Conservation (phyloP, 2,113 vertebrate species). For the Ophthalmolycus amberensis region DNA sequence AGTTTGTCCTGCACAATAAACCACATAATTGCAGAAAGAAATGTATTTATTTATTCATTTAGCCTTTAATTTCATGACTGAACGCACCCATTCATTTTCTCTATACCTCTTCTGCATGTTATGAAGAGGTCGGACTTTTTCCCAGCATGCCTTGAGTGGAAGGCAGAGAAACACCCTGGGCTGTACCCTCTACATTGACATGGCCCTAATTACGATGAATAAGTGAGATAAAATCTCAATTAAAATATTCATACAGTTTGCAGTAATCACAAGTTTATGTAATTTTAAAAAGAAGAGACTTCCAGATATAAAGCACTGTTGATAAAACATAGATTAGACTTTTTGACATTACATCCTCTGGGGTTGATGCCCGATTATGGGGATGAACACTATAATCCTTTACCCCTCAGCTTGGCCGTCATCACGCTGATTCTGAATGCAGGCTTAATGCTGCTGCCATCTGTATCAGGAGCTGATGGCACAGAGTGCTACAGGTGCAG, state of each 20-base stretch:
- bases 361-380: slow-evolving; percentile 60
- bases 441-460: slow-evolving; percentile 41
- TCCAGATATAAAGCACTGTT: slow-evolving; percentile 37
- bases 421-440: slow-evolving; percentile 24
- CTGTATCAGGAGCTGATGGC: slow-evolving; percentile 15
- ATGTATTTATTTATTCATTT: not conserved
- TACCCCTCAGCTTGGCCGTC: slow-evolving; percentile 30
- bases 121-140: not conserved
- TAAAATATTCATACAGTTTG: not conserved
- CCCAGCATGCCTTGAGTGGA: not conserved
- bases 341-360: slow-evolving; percentile 29
- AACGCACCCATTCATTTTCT: not conserved
- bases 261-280: not conserved
- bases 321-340: slow-evolving; percentile 50
- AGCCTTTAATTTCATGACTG: slow-evolving; percentile 4
- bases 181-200: not conserved
- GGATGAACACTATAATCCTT: slow-evolving; percentile 64
- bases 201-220: not conserved
- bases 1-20: not conserved
- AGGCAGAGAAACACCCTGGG: not conserved
- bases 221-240: slow-evolving; percentile 9
- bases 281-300: slow-evolving; percentile 1
- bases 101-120: not conserved
- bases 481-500: slow-evolving; percentile 56
- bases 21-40: not conserved